These are phyloP conservation scores for Poeciliopsis presidionis DNA, from an alignment of 2,797 vertebrate genomes.

Conservation along the genomic window DNA sequence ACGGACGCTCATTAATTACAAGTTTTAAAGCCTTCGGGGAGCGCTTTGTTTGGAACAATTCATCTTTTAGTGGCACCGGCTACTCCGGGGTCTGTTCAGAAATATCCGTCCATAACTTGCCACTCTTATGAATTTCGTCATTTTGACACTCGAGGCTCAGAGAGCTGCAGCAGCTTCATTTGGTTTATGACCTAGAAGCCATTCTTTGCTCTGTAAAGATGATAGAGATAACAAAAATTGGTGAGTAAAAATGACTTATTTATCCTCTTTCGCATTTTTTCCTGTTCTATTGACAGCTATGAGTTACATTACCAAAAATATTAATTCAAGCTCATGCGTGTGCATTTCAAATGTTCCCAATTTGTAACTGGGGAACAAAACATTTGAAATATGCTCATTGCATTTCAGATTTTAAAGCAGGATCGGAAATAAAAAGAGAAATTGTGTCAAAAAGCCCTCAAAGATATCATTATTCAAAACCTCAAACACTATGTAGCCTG, in stretches of 20 bases:
- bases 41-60: conserved; percentile 57
- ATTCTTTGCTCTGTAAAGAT: not conserved
- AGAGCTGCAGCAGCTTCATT: not conserved
- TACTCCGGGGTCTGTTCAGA: conserved; percentile 10
- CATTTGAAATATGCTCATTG: not conserved
- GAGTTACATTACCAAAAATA: not conserved
- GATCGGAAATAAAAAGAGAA: too few relatives aligned
- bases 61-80: conserved; percentile 28
- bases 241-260: not conserved
- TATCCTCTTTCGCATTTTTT: not conserved
- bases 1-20: conserved; percentile 43
- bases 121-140: conserved; percentile 29
- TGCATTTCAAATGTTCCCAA: not conserved
- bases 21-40: conserved; percentile 39
- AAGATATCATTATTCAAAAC: not conserved
- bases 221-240: not conserved
- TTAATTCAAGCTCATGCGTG: not conserved
- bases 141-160: conserved; percentile 27
- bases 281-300: not conserved
- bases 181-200: not conserved
- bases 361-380: not conserved
- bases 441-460: not conserved
- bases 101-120: conserved; percentile 8
- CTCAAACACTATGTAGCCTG: not conserved
- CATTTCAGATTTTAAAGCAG: not conserved